Base-by-base conservation (phyloP, 2,888 invertebrate genomes). In the Drepanosiphum platanoidis region DNA sequence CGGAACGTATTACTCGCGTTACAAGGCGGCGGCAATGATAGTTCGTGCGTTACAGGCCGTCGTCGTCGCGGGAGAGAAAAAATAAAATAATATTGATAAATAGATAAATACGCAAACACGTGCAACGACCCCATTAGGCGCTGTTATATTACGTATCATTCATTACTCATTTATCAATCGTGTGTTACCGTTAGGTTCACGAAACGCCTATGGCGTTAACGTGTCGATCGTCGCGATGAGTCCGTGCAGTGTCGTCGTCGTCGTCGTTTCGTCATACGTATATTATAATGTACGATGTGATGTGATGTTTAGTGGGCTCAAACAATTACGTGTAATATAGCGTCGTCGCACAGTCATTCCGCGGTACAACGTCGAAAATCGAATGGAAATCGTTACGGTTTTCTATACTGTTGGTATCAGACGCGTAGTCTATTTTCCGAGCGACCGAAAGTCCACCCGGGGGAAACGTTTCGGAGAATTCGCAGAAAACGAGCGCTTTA, bases 91-190 rank as follows among this genome's bases (percentile, higher is more conserved):
- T 77, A 36, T 36, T 7, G 61, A 61, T 27, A 61, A 61, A 30
- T 32, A 78, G 27, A 66, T 32, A 39, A 22, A 77, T 36, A 77
- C 5, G 39, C 71, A 39, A 42, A 61, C 52, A 75, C 83, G 75
- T 75, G 68, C 83, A 77, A 84, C 75, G 74, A 84, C 75, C 83
- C 83, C 83, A 52, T 84, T 80, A 75, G 22, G 32, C 36, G 9
- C 22, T 68, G 58, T 58, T 75, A 66, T 75, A 66, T 82, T 75
- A 66, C 64, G 15, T 2, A 52, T 66, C 74, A 32, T 83, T 68
- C 64, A 74, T 83, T 68, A 66, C 64, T 66, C 83, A 52, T 66
- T 83, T 75, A 83, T 83, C 82, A 42, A 27, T 4, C 64, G 42
- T 9, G 72, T 64, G 8, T n/a, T 71, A 39, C 52, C 71, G 81